Evolutionary conservation across 2,797 vertebrate genomes (phyloP).

Genomic region (Chelonia mydas): DNA sequence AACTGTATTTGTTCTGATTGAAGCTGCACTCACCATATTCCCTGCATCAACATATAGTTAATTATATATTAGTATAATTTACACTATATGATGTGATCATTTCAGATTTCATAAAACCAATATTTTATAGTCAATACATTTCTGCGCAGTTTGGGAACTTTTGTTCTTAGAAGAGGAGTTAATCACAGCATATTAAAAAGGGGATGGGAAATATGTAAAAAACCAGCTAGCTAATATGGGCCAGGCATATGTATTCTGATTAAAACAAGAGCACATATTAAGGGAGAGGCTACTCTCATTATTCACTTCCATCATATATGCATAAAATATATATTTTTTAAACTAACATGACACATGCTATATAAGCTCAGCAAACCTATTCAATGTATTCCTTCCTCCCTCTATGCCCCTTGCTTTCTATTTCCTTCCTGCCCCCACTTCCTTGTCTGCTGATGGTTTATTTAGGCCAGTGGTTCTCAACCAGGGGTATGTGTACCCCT

Average conservation of each 20-base stretch:
- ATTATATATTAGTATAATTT: not conserved
- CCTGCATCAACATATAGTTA: not conserved
- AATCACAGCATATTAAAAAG: slow-evolving; percentile 40
- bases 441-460: not conserved
- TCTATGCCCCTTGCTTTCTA: not conserved
- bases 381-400: not conserved
- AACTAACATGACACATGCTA: not conserved
- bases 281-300: not conserved
- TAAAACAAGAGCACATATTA: not conserved
- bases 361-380: not conserved
- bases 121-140: not conserved
- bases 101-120: not conserved
- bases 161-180: slow-evolving; percentile 15
- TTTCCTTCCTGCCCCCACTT: not conserved
- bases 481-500: too few species aligned
- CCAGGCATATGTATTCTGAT: not conserved
- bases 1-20: not conserved
- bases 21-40: not conserved
- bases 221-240: not conserved
- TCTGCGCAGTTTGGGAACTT: slow-evolving; percentile 33
- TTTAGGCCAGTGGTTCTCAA: not conserved
- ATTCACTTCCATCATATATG: not conserved
- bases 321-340: not conserved
- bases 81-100: not conserved
- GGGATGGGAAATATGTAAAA: not conserved